Conservation (phyloP, 2,888 invertebrate genomes). For the Drosophila affinis region DNA sequence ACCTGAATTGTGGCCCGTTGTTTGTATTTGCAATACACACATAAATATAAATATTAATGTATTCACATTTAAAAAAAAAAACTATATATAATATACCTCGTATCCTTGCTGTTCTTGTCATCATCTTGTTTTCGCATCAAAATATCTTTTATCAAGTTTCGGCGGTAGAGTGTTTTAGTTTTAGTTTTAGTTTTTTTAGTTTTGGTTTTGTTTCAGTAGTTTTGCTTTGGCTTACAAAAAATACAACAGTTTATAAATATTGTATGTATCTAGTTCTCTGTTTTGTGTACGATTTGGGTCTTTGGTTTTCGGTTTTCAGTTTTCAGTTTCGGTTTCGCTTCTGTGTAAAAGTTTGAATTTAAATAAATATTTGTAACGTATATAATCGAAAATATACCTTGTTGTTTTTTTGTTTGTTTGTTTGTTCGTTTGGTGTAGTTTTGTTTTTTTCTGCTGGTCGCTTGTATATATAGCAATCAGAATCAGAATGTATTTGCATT, state of each 20-base stretch:
- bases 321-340: conserved; percentile 16
- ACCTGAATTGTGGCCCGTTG: conserved; percentile 62
- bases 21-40: conserved; percentile 33
- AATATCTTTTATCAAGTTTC: conserved; percentile 42
- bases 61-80: conserved; percentile 32
- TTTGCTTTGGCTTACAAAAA: conserved; percentile 37
- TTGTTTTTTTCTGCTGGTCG: conserved; percentile 29
- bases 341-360: conserved; percentile 32
- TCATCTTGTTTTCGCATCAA: conserved; percentile 13
- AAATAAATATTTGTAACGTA: conserved; percentile 35
- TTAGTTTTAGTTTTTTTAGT: conserved; percentile 14
- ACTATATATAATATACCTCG: conserved; percentile 17
- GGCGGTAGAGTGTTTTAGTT: conserved; percentile 49
- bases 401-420: conserved; percentile 20
- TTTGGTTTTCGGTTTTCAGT: background rate
- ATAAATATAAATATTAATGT: conserved; percentile 14
- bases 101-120: conserved; percentile 9
- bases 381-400: conserved; percentile 68
- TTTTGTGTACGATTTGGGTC: background rate
- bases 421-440: background rate
- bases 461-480: conserved; percentile 63
- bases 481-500: conserved; percentile 40
- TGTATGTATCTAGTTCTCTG: conserved; percentile 5
- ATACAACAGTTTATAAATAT: conserved; percentile 32
- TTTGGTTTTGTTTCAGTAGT: conserved; percentile 15